A percentile compares a stretch with the other conserved stretches of the same genome.
Evolutionary conservation across 2,888 invertebrate genomes (phyloP).

Genomic region (Tenthredo scrophulariae): DNA sequence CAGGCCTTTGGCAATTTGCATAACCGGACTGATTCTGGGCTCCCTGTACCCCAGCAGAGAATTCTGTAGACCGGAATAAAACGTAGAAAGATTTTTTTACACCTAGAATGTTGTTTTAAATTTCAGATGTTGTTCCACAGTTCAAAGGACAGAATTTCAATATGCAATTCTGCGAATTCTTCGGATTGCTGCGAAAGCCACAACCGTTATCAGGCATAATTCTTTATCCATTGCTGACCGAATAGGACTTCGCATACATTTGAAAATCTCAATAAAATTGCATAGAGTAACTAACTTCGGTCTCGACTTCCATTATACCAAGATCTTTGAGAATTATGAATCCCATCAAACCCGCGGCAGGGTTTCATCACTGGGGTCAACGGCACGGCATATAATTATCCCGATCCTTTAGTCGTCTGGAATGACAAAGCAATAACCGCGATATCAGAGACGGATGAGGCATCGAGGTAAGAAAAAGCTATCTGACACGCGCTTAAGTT

Average conservation of each 20-base stretch:
- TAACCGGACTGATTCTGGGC: slow-evolving; percentile 44
- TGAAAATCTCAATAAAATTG: not conserved
- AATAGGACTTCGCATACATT: not conserved
- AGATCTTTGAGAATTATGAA: not conserved
- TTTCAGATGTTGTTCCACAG: not conserved
- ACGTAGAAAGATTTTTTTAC: not conserved
- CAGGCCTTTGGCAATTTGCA: slow-evolving; percentile 33
- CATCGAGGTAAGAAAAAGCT: slow-evolving; percentile 20
- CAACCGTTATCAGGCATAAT: not conserved
- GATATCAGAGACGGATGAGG: not conserved
- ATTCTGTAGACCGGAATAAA: not conserved
- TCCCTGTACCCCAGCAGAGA: not conserved
- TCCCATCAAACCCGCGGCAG: not conserved
- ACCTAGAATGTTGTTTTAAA: not conserved
- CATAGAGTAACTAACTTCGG: not conserved
- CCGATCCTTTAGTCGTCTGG: slow-evolving; percentile 12
- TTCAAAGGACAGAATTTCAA: not conserved
- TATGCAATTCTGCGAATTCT: not conserved
- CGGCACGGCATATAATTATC: not conserved
- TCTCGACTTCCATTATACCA: not conserved
- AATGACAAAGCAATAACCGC: slow-evolving; percentile 41
- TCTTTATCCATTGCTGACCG: not conserved
- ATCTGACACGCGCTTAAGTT: not conserved
- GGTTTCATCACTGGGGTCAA: slow-evolving; percentile 5
- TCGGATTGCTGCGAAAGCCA: not conserved